A percentile compares a stretch with the other conserved stretches of the same genome.
Conservation (phyloP, 2,113 vertebrate genomes). For the Pterophyllum scalare region DNA sequence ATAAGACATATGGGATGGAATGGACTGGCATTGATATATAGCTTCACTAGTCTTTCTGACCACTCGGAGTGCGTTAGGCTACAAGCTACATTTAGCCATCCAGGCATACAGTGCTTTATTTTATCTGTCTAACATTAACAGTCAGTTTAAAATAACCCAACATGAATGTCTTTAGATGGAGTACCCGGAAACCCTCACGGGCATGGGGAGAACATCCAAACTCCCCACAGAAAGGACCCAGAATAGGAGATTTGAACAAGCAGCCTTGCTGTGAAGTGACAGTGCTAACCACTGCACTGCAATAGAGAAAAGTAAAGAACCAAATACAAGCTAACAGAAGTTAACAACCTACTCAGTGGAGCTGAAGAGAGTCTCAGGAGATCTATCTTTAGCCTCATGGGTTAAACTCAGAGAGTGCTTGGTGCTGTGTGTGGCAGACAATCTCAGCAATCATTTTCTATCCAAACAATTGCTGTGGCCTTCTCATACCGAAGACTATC, state of each 20-base stretch:
- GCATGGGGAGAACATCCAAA: no score
- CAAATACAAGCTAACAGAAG: constrained; percentile 13
- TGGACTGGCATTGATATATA: background rate
- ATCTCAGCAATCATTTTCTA: constrained; percentile 56
- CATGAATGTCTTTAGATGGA: no score
- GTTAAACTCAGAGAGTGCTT: constrained; percentile 43
- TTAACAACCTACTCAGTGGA: constrained; percentile 22
- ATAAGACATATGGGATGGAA: background rate
- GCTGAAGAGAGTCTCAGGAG: constrained; percentile 39
- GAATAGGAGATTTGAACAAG: no score
- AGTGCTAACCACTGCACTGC: no score
- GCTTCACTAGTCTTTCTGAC: background rate
- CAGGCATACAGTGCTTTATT: no score
- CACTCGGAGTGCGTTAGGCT: background rate
- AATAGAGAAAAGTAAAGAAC: constrained; percentile 17
- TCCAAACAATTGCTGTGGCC: constrained; percentile 51
- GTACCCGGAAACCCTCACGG: no score
- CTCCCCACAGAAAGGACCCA: no score
- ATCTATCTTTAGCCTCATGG: constrained; percentile 50
- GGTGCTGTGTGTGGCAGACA: constrained; percentile 31
- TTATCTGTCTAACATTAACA: no score
- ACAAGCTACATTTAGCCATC: no score
- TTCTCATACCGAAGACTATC: background rate
- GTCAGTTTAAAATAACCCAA: no score
- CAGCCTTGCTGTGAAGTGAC: no score